Evolutionary conservation across 2,797 vertebrate species (phyloP), one percentile per base, ranked within the genome.

Genomic region (Falco rusticolus): DNA sequence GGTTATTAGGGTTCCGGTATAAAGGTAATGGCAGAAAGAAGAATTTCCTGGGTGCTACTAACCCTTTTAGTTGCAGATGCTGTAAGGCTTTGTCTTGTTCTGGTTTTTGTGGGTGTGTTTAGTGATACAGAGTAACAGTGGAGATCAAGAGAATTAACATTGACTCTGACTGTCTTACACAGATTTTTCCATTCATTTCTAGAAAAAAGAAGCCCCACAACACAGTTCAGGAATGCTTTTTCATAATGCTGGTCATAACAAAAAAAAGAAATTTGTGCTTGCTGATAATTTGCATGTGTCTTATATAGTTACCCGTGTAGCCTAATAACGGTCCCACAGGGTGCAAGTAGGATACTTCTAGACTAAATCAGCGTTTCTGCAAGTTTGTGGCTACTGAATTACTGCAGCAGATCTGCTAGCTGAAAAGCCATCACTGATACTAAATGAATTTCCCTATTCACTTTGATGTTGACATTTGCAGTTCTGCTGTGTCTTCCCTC

Each of bases 1-100:
- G 87, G 31, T 85, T 86, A 0, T 83, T 85, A 65, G 93, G 70
- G 47, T 66, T 96, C 57, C 93, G 88, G n/a, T 74, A 56, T 75
- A 77, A 87, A 94, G 77, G 59, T 96, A 69, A 88, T 56, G 89
- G 63, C 65, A 94, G 84, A 90, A 51, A 94, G 78, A 80, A 75
- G 47, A 91, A 51, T 78, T 95, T 89, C 43, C 51, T 72, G 71
- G 59, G 75, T 94, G 86, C 63, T 92, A 41, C 56, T 69, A 66
- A 90, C 64, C 43, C 39, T 80, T 91, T 65, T 77, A 89, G 89
- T 90, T 96, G 63, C 84, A 87, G 84, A 70, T 91, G 50, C 37
- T 93, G 6, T 37, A 57, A 89, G 48, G 48, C 16, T 60, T 60
- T 77, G 89, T 89, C 39, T 70, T 83, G n/a, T 91, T 91, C 21